Conservation (phyloP, 2,888 invertebrate genomes). For the Xestia rhomboidea region DNA sequence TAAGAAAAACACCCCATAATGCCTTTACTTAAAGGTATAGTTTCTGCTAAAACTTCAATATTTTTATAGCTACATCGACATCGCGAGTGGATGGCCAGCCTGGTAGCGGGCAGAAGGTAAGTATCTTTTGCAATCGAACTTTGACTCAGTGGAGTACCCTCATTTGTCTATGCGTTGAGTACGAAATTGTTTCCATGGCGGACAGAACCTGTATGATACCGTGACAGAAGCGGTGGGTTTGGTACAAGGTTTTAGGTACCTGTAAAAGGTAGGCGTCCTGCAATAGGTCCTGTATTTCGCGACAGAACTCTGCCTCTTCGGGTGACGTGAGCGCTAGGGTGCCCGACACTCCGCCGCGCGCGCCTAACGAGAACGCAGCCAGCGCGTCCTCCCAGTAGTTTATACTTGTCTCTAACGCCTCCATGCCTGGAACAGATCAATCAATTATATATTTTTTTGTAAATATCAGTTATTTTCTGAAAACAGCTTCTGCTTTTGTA, state of each 20-base stretch:
- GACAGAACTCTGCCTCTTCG: constrained; percentile 96
- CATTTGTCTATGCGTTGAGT: background rate
- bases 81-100: too few species aligned
- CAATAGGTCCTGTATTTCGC: constrained; percentile 94
- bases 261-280: constrained; percentile 95
- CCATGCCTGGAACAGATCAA: constrained; percentile 93
- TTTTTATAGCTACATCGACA: background rate
- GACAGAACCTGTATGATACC: background rate
- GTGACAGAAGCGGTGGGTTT: background rate
- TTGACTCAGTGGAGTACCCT: background rate
- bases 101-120: background rate
- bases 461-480: background rate
- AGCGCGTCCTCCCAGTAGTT: constrained; percentile 99
- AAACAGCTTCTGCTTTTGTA: background rate
- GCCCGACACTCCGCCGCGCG: constrained; percentile 88
- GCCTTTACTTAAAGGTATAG: background rate
- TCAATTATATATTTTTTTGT: background rate
- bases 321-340: constrained; percentile 94
- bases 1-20: too few species aligned
- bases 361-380: constrained; percentile 93
- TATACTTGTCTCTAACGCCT: constrained; percentile 97
- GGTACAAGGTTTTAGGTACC: constrained; percentile 68
- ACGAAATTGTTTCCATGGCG: background rate
- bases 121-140: background rate
- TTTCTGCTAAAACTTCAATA: background rate